Conservation (phyloP, 2,888 invertebrate genomes). For the Eubasilissa splendida region DNA sequence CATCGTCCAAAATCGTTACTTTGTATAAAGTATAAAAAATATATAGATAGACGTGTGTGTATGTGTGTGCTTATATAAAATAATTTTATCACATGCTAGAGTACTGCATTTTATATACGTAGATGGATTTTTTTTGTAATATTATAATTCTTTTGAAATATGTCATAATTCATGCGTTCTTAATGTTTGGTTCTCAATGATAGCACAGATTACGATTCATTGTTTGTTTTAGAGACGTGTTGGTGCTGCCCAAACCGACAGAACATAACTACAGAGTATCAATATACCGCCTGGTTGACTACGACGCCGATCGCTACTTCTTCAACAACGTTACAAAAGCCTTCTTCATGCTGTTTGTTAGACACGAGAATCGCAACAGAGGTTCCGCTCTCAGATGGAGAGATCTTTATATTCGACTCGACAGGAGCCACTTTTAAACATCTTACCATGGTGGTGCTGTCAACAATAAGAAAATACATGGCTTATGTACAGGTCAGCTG, state of each 20-base stretch:
- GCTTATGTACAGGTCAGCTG: slow-evolving; percentile 77
- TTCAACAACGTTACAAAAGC: slow-evolving; percentile 79
- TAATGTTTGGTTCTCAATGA: background rate
- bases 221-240: slow-evolving; percentile 75
- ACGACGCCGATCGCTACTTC: slow-evolving; percentile 77
- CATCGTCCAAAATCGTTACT: no score
- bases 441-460: slow-evolving; percentile 75
- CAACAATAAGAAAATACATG: slow-evolving; percentile 79
- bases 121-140: no score
- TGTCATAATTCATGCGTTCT: no score
- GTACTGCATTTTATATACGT: no score
- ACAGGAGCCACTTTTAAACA: slow-evolving; percentile 62
- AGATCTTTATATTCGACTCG: slow-evolving; percentile 82
- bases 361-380: slow-evolving; percentile 79
- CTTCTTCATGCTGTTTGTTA: slow-evolving; percentile 82
- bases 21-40: no score
- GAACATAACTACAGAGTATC: slow-evolving; percentile 75
- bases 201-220: background rate
- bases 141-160: no score
- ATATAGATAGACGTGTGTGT: no score
- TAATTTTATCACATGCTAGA: no score
- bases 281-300: slow-evolving; percentile 67
- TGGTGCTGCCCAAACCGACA: slow-evolving; percentile 78
- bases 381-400: slow-evolving; percentile 76
- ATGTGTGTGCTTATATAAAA: no score